Conservation (phyloP, 2,888 invertebrate species). For the Empis livida region DNA sequence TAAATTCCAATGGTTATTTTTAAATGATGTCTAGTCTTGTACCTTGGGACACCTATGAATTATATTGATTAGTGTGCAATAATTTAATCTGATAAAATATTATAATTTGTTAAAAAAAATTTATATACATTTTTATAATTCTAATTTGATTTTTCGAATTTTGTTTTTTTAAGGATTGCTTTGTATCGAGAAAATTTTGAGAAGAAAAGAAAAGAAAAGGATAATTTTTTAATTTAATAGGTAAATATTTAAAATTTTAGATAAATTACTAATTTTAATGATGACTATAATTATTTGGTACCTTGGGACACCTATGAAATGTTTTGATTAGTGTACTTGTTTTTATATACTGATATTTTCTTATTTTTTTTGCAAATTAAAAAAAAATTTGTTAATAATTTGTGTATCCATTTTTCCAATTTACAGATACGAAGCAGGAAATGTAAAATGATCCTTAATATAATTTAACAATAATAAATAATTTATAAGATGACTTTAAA, state of each 20-base stretch:
- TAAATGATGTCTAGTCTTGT: slow-evolving; percentile 11
- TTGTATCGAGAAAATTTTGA: neutral
- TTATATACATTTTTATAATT: neutral
- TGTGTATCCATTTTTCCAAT: too few relatives aligned
- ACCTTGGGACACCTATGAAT: slow-evolving; percentile 32
- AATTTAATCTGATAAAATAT: slow-evolving; percentile 7
- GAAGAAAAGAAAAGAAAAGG: neutral
- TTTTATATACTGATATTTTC: neutral
- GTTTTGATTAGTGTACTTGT: slow-evolving; percentile 17
- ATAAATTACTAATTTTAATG: slow-evolving; percentile 5
- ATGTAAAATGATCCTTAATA: too few relatives aligned
- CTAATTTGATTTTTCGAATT: neutral
- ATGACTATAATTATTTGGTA: slow-evolving; percentile 16
- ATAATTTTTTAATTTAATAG: neutral
- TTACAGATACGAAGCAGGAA: too few relatives aligned
- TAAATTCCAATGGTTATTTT: neutral
- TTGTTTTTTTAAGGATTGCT: neutral
- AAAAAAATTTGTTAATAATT: too few relatives aligned
- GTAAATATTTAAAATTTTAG: neutral
- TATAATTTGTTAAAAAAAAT: slow-evolving; percentile 2
- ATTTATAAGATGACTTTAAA: too few relatives aligned
- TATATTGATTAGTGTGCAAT: slow-evolving; percentile 21
- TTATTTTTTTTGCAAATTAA: too few relatives aligned
- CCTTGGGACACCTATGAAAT: slow-evolving; percentile 23
- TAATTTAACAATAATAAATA: too few relatives aligned